Percentiles rank a stretch among this genome's conserved stretches.
Conservation (phyloP, 2,888 invertebrate genomes). For the Phyto melanocephala region DNA sequence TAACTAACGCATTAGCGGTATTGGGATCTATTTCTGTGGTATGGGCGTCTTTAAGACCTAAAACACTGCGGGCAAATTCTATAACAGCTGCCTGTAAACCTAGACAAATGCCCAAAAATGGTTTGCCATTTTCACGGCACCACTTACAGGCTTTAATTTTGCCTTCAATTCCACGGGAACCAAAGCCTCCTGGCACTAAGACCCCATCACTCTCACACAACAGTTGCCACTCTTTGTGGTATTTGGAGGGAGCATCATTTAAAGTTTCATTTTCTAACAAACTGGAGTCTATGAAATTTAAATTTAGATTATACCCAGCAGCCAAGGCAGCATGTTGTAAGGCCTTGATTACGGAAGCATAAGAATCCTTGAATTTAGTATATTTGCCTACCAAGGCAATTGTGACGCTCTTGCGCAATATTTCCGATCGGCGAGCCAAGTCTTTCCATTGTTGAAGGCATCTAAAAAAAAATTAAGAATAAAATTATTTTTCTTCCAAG, state of each 20-base stretch:
- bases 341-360: constrained; percentile 97
- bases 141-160: constrained; percentile 96
- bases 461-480: constrained; percentile 72
- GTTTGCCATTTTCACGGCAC: constrained; percentile 93
- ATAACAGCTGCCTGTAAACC: constrained; percentile 98
- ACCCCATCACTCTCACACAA: constrained; percentile 94
- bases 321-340: constrained; percentile 95
- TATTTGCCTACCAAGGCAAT: constrained; percentile 98
- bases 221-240: constrained; percentile 95
- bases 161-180: constrained; percentile 96
- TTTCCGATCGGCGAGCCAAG: constrained; percentile 91
- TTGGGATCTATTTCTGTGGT: constrained; percentile 90
- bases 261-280: constrained; percentile 89
- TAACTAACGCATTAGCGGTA: constrained; percentile 88
- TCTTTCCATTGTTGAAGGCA: constrained; percentile 95
- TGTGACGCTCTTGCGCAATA: constrained; percentile 89
- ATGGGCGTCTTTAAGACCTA: constrained; percentile 88
- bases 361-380: constrained; percentile 96
- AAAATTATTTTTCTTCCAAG: not conserved
- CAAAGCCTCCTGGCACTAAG: constrained; percentile 98
- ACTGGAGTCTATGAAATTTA: constrained; percentile 95
- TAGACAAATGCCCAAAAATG: constrained; percentile 97
- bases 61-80: constrained; percentile 93
- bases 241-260: constrained; percentile 87
- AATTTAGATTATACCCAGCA: constrained; percentile 89